Conservation (phyloP, 2,888 invertebrate species). For the Dolichomitus sp. region DNA sequence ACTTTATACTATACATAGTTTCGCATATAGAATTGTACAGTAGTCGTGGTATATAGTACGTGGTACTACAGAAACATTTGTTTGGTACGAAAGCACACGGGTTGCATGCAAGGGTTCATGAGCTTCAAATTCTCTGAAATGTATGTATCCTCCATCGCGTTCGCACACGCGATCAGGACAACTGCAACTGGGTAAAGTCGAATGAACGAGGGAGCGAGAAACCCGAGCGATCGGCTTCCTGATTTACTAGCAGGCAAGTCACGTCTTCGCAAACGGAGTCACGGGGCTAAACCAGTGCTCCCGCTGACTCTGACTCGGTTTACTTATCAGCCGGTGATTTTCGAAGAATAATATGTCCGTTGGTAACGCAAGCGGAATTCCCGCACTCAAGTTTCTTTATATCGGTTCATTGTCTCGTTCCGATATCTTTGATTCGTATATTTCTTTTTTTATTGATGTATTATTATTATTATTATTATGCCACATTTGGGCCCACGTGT, state of each 20-base stretch:
- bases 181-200: slow-evolving; percentile 9
- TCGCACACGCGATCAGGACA: not conserved
- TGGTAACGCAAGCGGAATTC: not conserved
- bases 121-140: slow-evolving; percentile 53
- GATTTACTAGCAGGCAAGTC: slow-evolving; percentile 62
- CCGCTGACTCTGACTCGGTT: slow-evolving; percentile 19
- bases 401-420: not conserved
- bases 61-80: slow-evolving; percentile 6
- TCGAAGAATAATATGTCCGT: slow-evolving; percentile 1
- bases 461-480: not conserved
- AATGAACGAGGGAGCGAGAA: slow-evolving; percentile 9
- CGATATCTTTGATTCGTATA: not conserved
- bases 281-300: slow-evolving; percentile 43
- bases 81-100: slow-evolving; percentile 31
- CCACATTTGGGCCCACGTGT: not conserved
- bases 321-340: slow-evolving; percentile 22
- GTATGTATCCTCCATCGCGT: slow-evolving; percentile 10
- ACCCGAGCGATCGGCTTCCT: slow-evolving; percentile 50
- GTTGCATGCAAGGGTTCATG: slow-evolving; percentile 57
- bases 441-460: not conserved
- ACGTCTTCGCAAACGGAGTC: slow-evolving; percentile 58
- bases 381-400: not conserved
- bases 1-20: slow-evolving; percentile 28
- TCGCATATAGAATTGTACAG: slow-evolving; percentile 24
- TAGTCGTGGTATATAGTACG: slow-evolving; percentile 16